Base-by-base conservation (phyloP, 2,888 invertebrate genomes). In the Coelinius sp. region DNA sequence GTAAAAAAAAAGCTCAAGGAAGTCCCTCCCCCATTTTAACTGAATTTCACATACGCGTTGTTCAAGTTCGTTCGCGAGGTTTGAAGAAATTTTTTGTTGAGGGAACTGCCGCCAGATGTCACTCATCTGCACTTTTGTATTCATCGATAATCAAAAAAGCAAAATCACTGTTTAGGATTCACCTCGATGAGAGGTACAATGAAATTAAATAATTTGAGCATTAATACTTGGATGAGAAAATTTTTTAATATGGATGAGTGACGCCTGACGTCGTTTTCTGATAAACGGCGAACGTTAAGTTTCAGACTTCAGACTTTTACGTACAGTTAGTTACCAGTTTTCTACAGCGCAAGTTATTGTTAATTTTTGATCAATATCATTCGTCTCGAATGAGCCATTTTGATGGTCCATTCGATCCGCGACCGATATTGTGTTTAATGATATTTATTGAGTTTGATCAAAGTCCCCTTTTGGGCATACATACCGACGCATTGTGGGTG, bases 391-490 rank as follows among this genome's bases (percentile, higher is more conserved):
- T 73, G 31, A 38, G 10, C 27, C 14, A 74, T 49, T 46, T 2
- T 68, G 63, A 65, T 46, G 22, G 71, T 73, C 10, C 73, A 70
- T 74, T 68, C 68, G 75, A 75, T 71, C 52, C 35, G 49, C 68
- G 65, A 27, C 35, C 56, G 53, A 53, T 56, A 22, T 52, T 70
- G 59, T 66, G 41, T 80, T 85, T 86, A 82, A 85, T 83, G 81
- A 83, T 86, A 86, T 85, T 80, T 80, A 85, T 86, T 87, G 82
- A 86, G 85, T 87, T 87, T 86, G 80, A 79, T 86, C 86, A 78
- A 87, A 87, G 86, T 85, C 86, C 87, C 86, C 86, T 86, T 87
- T 87, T 87, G 87, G 87, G 87, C 87, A 85, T 82, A 84, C 80
- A 84, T 76, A 78, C 82, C 85, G 86, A 86, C 86, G 86, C 86